These are phyloP conservation scores for Drosophila multiciliata DNA, from an alignment of 2,888 invertebrate genomes.

Conservation along the genomic window DNA sequence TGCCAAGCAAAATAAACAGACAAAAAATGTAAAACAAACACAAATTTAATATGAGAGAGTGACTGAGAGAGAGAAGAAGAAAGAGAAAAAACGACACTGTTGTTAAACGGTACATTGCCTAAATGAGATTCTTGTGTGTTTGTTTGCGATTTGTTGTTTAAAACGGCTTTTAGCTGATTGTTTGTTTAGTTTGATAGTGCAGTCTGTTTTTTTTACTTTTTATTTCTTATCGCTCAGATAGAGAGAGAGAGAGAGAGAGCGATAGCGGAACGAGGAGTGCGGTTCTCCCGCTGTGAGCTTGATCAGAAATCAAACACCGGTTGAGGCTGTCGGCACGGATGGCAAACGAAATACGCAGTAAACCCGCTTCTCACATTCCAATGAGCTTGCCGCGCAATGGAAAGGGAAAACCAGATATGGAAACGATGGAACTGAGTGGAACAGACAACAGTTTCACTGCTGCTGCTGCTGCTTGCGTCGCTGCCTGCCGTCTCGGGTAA, in stretches of 20 bases:
- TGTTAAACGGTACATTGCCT: conserved; percentile 60
- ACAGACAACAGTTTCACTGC: conserved; percentile 78
- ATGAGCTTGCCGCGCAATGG: conserved; percentile 56
- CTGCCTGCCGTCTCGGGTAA: conserved; percentile 59
- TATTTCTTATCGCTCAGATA: conserved; percentile 40
- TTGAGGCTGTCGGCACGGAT: conserved; percentile 48
- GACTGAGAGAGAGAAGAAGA: conserved; percentile 4
- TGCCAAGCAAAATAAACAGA: conserved; percentile 47
- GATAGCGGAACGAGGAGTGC: conserved; percentile 23
- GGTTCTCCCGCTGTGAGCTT: conserved; percentile 35
- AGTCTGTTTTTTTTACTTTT: conserved; percentile 35
- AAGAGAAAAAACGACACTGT: conserved; percentile 53
- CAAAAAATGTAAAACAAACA: conserved; percentile 39
- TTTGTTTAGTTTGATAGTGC: conserved; percentile 60
- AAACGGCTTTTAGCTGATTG: conserved; percentile 61
- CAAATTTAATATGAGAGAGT: conserved; percentile 14
- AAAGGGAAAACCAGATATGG: conserved; percentile 80
- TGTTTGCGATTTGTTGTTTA: conserved; percentile 67
- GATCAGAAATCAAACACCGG: conserved; percentile 76
- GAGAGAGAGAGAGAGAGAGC: neutral
- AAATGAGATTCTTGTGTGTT: conserved; percentile 68
- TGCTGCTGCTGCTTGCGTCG: conserved; percentile 44
- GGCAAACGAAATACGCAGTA: conserved; percentile 50
- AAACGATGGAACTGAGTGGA: conserved; percentile 59
- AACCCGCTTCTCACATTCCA: conserved; percentile 42